These are phyloP conservation scores for Aspidiotus rigidus DNA, from an alignment of 2,888 invertebrate genomes.

Conservation along the genomic window DNA sequence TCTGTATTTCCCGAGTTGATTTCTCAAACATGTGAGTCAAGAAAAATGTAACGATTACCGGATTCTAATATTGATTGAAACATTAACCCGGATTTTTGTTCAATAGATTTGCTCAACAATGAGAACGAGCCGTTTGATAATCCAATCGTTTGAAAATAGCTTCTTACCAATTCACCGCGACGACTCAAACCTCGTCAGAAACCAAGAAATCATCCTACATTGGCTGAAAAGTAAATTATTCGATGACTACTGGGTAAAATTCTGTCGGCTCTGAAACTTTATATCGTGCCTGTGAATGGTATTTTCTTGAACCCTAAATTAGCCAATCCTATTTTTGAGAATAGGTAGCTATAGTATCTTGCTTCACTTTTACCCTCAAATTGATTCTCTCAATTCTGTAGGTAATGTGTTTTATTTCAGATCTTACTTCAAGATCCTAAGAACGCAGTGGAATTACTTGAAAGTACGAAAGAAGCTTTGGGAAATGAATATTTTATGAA, in stretches of 20 bases:
- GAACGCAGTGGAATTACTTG: not conserved
- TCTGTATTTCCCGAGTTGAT: too few species aligned
- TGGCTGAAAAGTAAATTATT: conserved; percentile 16
- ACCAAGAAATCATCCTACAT: not conserved
- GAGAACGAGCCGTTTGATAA: not conserved
- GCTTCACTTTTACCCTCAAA: too few species aligned
- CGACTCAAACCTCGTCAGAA: not conserved
- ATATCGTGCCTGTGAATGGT: not conserved
- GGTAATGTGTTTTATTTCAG: not conserved
- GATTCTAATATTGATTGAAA: too few species aligned
- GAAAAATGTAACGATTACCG: too few species aligned
- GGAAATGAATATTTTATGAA: conserved; percentile 13
- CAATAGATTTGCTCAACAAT: conserved; percentile 8
- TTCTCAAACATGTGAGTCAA: too few species aligned
- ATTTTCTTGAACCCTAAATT: conserved; percentile 16
- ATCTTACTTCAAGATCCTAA: conserved; percentile 7
- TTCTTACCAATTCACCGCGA: conserved; percentile 6
- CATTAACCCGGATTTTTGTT: not conserved
- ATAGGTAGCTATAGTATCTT: not conserved
- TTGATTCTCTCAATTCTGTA: not conserved
- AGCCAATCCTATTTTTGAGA: conserved; percentile 6
- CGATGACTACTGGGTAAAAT: not conserved
- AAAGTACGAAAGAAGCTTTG: conserved; percentile 6
- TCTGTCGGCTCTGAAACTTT: conserved; percentile 15
- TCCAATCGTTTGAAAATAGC: not conserved